Evolutionary conservation across 30 jellyfish, hydroid and myxozoan genomes (phyloP).

Genomic region (Cassiopea xamachana): DNA sequence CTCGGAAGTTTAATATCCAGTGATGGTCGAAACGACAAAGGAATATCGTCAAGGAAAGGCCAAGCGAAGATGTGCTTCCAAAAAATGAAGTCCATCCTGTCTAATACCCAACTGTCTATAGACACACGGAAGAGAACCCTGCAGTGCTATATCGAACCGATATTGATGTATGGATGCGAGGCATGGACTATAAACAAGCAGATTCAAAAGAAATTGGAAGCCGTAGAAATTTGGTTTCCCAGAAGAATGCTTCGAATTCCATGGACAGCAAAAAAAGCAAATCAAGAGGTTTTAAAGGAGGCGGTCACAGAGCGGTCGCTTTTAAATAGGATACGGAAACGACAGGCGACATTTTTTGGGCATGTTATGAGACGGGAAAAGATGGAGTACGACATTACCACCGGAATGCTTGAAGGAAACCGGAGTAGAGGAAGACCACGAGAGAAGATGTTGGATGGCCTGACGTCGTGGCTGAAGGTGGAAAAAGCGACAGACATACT

Average conservation of each 20-base stretch:
- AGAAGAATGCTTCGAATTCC: neutral
- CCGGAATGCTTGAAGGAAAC: neutral
- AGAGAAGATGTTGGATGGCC: neutral
- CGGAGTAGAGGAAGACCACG: neutral
- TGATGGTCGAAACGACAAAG: neutral
- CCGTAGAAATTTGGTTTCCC: neutral
- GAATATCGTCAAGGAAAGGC: neutral
- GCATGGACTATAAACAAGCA: neutral
- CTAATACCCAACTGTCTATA: neutral
- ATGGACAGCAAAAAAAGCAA: neutral
- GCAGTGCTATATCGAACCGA: neutral
- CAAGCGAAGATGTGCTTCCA: neutral
- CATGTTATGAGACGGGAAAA: neutral
- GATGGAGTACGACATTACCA: neutral
- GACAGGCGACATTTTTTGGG: neutral
- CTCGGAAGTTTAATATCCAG: neutral
- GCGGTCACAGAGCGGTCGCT: neutral
- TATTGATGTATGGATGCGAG: neutral
- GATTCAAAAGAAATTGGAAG: neutral
- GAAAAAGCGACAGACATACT: neutral
- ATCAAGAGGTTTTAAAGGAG: neutral
- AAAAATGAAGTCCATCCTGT: neutral
- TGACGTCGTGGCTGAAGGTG: neutral
- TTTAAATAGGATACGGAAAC: neutral
- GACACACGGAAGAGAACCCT: neutral